phyloP scores from a whole-genome alignment of 92 coral and sea anemone genomes.

The Porites evermanni region DNA sequence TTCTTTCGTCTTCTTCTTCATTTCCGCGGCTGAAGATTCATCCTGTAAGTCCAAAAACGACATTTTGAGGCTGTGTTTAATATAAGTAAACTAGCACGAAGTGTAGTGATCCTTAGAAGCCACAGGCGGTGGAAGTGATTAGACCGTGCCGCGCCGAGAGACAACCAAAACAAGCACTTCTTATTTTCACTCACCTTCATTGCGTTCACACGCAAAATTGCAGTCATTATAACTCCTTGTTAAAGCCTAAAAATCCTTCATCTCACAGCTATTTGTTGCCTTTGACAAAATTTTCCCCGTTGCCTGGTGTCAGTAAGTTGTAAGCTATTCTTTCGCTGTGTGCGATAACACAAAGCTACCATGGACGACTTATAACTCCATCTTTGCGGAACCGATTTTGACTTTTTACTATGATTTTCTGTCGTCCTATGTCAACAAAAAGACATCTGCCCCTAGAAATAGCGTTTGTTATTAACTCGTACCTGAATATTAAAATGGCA shows the following conservation, averaged over 20 bases:
- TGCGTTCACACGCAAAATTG: constrained; percentile 29
- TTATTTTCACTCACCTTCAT: constrained; percentile 21
- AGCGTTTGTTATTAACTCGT: constrained; percentile 28
- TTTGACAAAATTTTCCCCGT: background rate
- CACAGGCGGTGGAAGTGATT: background rate
- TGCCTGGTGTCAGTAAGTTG: background rate
- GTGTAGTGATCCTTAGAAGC: too few relatives aligned
- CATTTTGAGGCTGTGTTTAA: background rate
- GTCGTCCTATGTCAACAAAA: constrained; percentile 33
- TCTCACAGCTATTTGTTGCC: background rate
- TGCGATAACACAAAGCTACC: constrained; percentile 13
- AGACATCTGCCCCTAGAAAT: constrained; percentile 36
- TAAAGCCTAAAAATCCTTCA: background rate
- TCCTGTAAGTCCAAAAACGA: constrained; percentile 27
- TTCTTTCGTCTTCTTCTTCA: constrained; percentile 63
- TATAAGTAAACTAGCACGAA: background rate
- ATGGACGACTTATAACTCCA: constrained; percentile 9
- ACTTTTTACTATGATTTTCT: constrained; percentile 19
- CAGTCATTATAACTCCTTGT: constrained; percentile 14
- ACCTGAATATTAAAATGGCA: constrained; percentile 37
- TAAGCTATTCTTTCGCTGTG: constrained; percentile 11
- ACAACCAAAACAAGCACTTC: background rate
- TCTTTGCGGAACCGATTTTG: background rate
- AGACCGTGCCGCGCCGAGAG: background rate
- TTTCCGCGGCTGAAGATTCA: constrained; percentile 50